Conservation (phyloP, 1,140 invertebrate genomes). For the Trichomalopsis sarcophagae region DNA sequence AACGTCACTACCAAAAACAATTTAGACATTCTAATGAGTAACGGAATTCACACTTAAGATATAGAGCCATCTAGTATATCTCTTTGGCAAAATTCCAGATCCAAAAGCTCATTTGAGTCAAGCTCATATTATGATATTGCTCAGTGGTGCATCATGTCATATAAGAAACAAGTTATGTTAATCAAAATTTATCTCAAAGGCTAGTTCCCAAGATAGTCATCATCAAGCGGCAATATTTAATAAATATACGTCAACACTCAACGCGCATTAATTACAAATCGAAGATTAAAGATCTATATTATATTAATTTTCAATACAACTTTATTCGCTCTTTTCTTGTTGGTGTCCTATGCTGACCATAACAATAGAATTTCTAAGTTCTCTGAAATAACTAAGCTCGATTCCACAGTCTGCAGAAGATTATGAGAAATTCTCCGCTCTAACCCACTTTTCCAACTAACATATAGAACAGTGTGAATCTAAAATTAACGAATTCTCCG, state of each 20-base stretch:
- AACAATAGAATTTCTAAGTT: no score
- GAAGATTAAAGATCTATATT: no score
- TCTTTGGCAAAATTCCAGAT: conserved; percentile 24
- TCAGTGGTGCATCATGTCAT: neutral
- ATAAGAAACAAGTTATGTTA: conserved; percentile 18
- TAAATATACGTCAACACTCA: neutral
- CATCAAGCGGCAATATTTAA: neutral
- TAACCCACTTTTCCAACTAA: no score
- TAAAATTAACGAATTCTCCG: no score
- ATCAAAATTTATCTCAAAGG: neutral
- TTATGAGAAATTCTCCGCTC: no score
- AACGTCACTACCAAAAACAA: neutral
- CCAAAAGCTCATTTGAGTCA: conserved; percentile 7
- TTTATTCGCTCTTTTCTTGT: no score
- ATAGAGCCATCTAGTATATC: neutral
- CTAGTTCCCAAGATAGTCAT: neutral
- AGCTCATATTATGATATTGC: neutral
- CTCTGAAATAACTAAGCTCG: no score
- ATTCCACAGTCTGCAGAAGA: no score
- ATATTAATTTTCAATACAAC: no score
- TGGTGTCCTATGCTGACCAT: no score
- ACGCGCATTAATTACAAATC: no score
- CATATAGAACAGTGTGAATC: no score
- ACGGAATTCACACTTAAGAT: neutral
- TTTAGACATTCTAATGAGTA: neutral